Percentiles rank a stretch among this genome's conserved stretches.
Evolutionary conservation across 2,888 invertebrate genomes (phyloP).

Genomic region (Micoletzkya japonica): DNA sequence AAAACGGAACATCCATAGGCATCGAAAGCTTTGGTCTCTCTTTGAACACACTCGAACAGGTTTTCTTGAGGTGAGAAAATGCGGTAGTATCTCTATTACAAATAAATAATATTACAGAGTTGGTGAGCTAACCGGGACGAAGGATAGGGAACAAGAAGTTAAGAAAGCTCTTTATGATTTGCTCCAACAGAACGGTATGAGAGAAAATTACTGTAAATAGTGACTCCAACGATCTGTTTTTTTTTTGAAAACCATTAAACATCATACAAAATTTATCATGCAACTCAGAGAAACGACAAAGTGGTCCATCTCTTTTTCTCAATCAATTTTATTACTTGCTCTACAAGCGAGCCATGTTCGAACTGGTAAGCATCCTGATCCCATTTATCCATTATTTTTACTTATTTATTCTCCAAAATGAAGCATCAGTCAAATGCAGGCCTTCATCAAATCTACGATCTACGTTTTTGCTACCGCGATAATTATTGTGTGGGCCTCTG

Average conservation of each 20-base stretch:
- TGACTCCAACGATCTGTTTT: neutral
- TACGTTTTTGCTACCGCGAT: no score
- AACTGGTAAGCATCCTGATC: neutral
- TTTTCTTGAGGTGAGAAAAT: constrained; percentile 44
- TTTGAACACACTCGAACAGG: constrained; percentile 57
- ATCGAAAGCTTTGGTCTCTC: constrained; percentile 50
- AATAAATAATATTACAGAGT: constrained; percentile 2
- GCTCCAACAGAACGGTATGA: constrained; percentile 12
- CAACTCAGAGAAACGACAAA: neutral
- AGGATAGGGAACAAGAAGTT: constrained; percentile 7
- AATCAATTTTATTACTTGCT: neutral
- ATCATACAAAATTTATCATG: no score
- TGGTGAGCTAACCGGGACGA: constrained; percentile 10
- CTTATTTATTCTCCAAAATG: neutral
- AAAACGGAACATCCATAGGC: constrained; percentile 31
- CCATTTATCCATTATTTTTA: neutral
- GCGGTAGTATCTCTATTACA: neutral
- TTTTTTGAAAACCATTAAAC: neutral
- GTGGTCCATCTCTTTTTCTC: neutral
- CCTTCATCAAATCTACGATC: no score
- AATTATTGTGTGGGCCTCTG: no score
- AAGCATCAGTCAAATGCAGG: neutral
- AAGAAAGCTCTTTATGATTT: constrained; percentile 3
- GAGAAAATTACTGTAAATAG: neutral
- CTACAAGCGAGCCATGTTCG: constrained; percentile 13